Percentiles rank a stretch among this genome's conserved stretches.
Evolutionary conservation across 2,888 invertebrate species (phyloP).

Genomic region (Sicus ferrugineus): DNA sequence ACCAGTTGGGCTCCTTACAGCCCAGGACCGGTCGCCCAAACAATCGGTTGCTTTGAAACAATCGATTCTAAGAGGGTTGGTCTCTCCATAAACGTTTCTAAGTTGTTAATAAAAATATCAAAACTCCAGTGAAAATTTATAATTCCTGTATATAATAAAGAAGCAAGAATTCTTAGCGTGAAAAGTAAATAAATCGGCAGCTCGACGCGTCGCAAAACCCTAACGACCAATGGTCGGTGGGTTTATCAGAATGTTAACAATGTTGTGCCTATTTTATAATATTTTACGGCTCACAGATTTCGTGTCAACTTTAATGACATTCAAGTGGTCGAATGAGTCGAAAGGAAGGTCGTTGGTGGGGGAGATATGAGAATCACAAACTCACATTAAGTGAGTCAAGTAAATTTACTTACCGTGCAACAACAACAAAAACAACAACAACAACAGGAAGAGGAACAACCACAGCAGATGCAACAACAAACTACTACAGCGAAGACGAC

Average conservation of each 20-base stretch:
- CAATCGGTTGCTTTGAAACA: no score
- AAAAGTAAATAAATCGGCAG: no score
- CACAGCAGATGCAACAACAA: not conserved
- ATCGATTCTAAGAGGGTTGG: no score
- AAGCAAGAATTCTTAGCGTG: no score
- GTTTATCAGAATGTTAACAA: slow-evolving; percentile 10
- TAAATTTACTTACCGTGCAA: not conserved
- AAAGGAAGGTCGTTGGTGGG: not conserved
- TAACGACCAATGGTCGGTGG: no score
- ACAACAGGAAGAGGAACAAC: not conserved
- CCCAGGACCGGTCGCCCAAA: no score
- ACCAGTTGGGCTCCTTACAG: no score
- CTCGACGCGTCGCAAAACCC: no score
- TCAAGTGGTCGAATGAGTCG: slow-evolving; percentile 5
- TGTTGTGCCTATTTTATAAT: not conserved
- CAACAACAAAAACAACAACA: not conserved
- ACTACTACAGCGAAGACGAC: not conserved
- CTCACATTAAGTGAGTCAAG: not conserved
- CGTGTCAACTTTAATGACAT: slow-evolving; percentile 20
- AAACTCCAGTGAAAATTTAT: no score
- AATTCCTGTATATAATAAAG: no score
- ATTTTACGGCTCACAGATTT: slow-evolving; percentile 6
- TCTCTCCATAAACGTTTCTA: no score
- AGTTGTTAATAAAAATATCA: no score
- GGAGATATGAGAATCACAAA: not conserved